Evolutionary conservation across 2,888 invertebrate genomes (phyloP).

Genomic region (Cephonodes hylas): DNA sequence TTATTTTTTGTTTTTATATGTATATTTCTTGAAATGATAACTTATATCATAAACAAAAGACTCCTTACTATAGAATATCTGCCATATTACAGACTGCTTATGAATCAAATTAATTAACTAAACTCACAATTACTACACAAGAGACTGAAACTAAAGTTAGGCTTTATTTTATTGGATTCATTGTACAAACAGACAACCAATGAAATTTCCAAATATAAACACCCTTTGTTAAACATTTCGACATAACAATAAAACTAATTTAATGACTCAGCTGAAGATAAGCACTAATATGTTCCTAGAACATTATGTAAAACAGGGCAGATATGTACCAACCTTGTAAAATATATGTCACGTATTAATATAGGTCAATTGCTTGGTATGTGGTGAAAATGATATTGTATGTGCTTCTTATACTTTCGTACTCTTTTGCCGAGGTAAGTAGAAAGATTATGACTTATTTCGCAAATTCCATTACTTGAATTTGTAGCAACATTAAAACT

Average conservation of each 20-base stretch:
- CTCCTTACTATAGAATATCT: too few species aligned
- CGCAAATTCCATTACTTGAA: too few species aligned
- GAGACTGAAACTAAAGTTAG: too few species aligned
- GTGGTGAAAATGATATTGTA: conserved; percentile 13
- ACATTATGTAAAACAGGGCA: neutral
- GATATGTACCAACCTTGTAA: neutral
- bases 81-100: too few species aligned
- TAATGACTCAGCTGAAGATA: neutral
- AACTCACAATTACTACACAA: too few species aligned
- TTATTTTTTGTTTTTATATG: too few species aligned
- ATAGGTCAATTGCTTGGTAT: conserved; percentile 11
- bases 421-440: neutral
- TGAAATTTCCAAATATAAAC: neutral
- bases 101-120: too few species aligned
- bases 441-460: neutral
- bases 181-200: neutral
- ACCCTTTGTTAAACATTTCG: neutral
- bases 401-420: conserved; percentile 5
- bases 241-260: neutral
- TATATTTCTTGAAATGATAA: too few species aligned
- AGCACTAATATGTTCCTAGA: neutral
- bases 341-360: conserved; percentile 25
- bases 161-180: neutral
- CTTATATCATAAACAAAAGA: too few species aligned
- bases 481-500: neutral